A percentile compares a stretch with the other conserved stretches of the same genome.
Evolutionary conservation across 2,888 invertebrate genomes (phyloP).

Genomic region (Sisyra nigra): DNA sequence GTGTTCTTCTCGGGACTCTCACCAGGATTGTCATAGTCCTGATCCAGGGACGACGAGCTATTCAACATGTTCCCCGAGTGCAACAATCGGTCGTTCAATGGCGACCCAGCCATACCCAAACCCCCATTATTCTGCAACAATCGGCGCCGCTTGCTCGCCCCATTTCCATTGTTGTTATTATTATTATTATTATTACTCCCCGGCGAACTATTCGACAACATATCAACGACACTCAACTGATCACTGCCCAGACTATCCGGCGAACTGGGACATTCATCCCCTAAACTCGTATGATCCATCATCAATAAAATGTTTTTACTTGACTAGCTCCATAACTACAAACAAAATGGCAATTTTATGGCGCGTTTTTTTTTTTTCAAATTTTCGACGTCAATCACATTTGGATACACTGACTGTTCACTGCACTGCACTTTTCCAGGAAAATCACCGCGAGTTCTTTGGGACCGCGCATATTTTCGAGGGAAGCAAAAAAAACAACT

Average conservation of each 20-base stretch:
- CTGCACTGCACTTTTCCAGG: neutral
- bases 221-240: slow-evolving; percentile 8
- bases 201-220: neutral
- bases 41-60: too few relatives aligned
- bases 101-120: too few relatives aligned
- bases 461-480: neutral
- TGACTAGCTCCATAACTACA: too few relatives aligned
- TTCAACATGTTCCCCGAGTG: too few relatives aligned
- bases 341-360: too few relatives aligned
- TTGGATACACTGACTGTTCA: neutral
- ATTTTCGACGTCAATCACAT: too few relatives aligned
- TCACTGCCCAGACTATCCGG: slow-evolving; percentile 8
- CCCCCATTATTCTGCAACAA: neutral
- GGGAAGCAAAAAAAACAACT: neutral
- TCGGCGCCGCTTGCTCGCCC: slow-evolving; percentile 2
- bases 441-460: neutral
- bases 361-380: too few relatives aligned
- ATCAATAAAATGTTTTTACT: too few relatives aligned
- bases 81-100: too few relatives aligned
- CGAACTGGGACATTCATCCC: slow-evolving; percentile 6
- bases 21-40: too few relatives aligned
- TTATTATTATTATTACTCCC: neutral
- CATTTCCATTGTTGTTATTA: neutral
- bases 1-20: neutral
- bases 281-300: too few relatives aligned